Evolutionary conservation across 1,140 invertebrate genomes (phyloP), one percentile per base, ranked within the genome.

Genomic region (Theocolax elegans): DNA sequence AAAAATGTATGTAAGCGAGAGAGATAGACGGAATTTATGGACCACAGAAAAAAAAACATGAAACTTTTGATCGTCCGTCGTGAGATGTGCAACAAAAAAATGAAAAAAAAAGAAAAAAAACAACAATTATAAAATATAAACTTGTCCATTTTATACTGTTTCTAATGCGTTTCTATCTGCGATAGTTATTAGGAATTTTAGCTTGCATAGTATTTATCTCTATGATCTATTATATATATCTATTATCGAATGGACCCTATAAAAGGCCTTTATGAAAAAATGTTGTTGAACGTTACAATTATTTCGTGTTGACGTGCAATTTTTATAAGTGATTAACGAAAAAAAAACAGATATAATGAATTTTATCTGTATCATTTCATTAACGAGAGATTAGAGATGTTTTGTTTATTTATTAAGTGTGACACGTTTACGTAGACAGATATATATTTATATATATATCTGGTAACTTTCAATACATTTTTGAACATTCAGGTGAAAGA

Each of bases 101-200:
- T 51, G 48, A 64, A 56, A 67, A 59, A 71, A 67, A 49, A 23
- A 27, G 23, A 64, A 49, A 25, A 23, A 19, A 62, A 59, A 66
- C 68, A 48, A 58, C n/a, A n/a, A n/a, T n/a, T n/a, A n/a, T n/a
- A n/a, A n/a, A n/a, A n/a, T n/a, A n/a, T n/a, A 75, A 74, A 78
- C 67, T 76, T 81, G 77, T 79, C 82, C 80, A 83, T 85, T 86
- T 86, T 85, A 81, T 85, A 86, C 84, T 68, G 70, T 85, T 85
- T 84, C 77, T 84, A 84, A 84, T 77, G 73, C 75, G 74, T 84
- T 85, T 86, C 79, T 83, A 84, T 79, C 75, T 78, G 74, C 76
- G 74, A 80, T 85, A 83, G 76, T 78, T 72, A 53, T 72, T 84
- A 83, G 76, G 67, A 63, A 46, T 74, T n/a, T n/a, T 82, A 83